Conservation (phyloP, 2,113 vertebrate species). For the Hemibates koningsi region DNA sequence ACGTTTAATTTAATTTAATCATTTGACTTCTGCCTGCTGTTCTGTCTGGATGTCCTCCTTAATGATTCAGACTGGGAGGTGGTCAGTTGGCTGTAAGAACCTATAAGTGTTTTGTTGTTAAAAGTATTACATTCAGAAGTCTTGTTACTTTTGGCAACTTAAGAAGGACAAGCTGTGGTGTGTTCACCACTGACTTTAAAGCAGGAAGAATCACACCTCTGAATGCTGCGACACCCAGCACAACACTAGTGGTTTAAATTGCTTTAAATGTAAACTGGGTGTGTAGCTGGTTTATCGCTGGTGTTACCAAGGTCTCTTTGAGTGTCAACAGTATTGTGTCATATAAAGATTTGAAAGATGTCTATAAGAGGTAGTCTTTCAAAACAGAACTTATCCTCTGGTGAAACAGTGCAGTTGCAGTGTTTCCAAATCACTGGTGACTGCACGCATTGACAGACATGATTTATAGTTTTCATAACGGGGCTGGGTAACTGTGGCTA, state of each 20-base stretch:
- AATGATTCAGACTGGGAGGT: background rate
- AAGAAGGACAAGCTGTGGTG: background rate
- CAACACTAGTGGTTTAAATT: background rate
- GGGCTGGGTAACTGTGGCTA: background rate
- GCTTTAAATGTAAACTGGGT: background rate
- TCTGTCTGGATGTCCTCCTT: background rate
- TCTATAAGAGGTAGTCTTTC: background rate
- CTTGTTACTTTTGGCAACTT: background rate
- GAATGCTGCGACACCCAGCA: background rate
- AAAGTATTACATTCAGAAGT: background rate
- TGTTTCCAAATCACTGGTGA: background rate
- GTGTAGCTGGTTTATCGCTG: background rate
- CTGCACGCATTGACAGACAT: background rate
- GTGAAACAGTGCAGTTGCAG: background rate
- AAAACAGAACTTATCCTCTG: background rate
- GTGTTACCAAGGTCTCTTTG: background rate
- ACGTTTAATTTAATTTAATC: accelerated
- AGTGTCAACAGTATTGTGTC: background rate
- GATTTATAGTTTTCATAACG: background rate
- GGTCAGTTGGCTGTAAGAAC: background rate
- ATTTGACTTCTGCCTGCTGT: background rate
- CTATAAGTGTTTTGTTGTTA: accelerated
- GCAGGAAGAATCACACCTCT: background rate
- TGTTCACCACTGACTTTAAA: background rate
- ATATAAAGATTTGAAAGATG: background rate